phyloP scores from a whole-genome alignment of 2,888 invertebrate species.

The Dynastes tityus region DNA sequence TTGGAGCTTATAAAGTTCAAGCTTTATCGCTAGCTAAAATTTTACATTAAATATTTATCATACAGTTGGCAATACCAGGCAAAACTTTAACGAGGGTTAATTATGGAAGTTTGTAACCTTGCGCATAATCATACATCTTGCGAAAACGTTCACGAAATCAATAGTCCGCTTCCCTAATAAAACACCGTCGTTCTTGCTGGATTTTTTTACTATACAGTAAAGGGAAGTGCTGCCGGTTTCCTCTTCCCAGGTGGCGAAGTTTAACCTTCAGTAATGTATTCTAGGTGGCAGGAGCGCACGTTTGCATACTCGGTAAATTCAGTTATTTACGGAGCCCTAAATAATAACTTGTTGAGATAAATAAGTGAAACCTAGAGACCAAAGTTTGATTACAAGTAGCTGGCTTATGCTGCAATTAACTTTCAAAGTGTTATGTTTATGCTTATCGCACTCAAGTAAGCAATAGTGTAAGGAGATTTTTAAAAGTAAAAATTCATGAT shows the following conservation, averaged over 20 bases:
- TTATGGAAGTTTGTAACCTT: slow-evolving; percentile 16
- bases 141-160: slow-evolving; percentile 12
- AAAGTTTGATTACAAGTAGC: slow-evolving; percentile 4
- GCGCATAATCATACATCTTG: slow-evolving; percentile 1
- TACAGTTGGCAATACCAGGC: neutral
- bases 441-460: neutral
- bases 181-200: neutral
- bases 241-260: neutral
- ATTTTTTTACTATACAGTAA: neutral
- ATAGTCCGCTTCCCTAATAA: slow-evolving; percentile 3
- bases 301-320: slow-evolving; percentile 10
- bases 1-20: neutral
- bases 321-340: slow-evolving; percentile 16
- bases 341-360: slow-evolving; percentile 24
- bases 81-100: neutral
- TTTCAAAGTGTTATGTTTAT: neutral
- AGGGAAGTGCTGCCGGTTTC: neutral
- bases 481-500: no score
- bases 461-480: no score
- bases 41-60: neutral
- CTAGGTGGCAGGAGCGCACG: neutral
- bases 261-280: slow-evolving; percentile 13
- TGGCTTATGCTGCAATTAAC: slow-evolving; percentile 2
- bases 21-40: neutral
- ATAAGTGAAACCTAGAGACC: neutral